Percentiles rank a stretch among this genome's conserved stretches.
Evolutionary conservation across 2,888 invertebrate species (phyloP).

Genomic region (Bedellia somnulentella): DNA sequence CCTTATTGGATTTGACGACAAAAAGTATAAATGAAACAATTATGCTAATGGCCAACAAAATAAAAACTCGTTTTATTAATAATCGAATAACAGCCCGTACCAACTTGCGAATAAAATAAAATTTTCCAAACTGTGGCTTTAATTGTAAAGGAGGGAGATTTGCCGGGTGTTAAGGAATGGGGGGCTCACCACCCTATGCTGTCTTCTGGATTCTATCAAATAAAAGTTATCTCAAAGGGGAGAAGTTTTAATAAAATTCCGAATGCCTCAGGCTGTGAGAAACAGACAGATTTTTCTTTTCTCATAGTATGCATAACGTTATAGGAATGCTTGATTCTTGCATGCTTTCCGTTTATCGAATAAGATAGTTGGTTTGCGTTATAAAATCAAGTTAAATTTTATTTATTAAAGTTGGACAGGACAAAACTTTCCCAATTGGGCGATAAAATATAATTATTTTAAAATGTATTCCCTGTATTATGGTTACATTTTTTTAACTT

Average conservation of each 20-base stretch:
- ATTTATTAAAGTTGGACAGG: too few species aligned
- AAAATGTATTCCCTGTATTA: too few species aligned
- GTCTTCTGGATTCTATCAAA: conserved; percentile 42
- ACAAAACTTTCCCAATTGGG: too few species aligned
- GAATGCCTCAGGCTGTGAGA: conserved; percentile 40
- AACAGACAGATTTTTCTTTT: conserved; percentile 36
- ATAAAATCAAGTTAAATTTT: too few species aligned
- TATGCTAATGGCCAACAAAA: conserved; percentile 53
- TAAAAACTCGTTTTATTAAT: conserved; percentile 57
- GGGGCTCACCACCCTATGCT: conserved; percentile 14
- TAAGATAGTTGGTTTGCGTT: too few species aligned
- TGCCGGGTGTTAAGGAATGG: too few species aligned
- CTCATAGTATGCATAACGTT: too few species aligned
- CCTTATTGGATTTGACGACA: conserved; percentile 36
- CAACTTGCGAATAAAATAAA: conserved; percentile 49
- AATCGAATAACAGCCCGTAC: conserved; percentile 52
- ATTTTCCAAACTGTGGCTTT: conserved; percentile 49
- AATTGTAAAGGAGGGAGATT: too few species aligned
- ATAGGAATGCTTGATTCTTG: too few species aligned
- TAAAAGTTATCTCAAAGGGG: conserved; percentile 53
- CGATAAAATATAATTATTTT: too few species aligned
- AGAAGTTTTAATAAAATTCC: conserved; percentile 57
- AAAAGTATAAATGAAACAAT: conserved; percentile 52
- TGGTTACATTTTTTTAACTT: too few species aligned
- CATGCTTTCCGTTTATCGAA: too few species aligned